Evolutionary conservation across 2,113 vertebrate genomes (phyloP), one percentile per base, ranked within the genome.

Genomic region (Echinops telfairi): DNA sequence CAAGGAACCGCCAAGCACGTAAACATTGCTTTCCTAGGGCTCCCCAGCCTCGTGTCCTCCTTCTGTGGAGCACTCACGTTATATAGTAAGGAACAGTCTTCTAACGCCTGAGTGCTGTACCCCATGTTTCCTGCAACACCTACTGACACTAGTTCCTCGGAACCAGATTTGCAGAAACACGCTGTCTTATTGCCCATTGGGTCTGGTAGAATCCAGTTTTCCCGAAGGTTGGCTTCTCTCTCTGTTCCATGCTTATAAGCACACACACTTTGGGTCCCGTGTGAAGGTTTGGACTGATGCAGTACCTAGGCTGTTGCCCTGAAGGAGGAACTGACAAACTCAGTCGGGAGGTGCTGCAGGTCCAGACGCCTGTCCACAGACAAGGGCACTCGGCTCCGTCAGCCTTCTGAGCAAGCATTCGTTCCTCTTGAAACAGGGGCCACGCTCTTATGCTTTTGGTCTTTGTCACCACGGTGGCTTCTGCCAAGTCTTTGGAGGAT

Each of bases 401-500:
- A 70, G 20, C 11, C 16, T 86, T 25, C 62, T 47, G 25, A 84
- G 12, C 20, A 36, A 58, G 76, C 1, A 1, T 70, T 75, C 60
- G 1, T 70, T 75, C 60, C 58, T 81, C 57, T 36, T n/a, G 38
- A 75, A 79, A 33, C 17, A 53, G 85, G 77, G 12, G n/a, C 81
- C 23, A 15, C 36, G 8, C 20, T 33, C n/a, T 33, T 36, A 5
- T 0, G 62, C 68, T 75, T 88, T 62, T 38, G 29, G 60, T 57
- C 78, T 3, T 86, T 15, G 17, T 4, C 19, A 17, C 76, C 40
- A 75, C 6, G 0, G 31, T 27, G 27, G 43, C 70, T 66, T 76
- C 85, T 85, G 76, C 60, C 29, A 22, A 2, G 31, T 90, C 93
- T 93, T 20, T 78, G 77, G 60, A 86, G 80, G 57, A 16, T 22